Evolutionary conservation across 2,888 invertebrate species (phyloP), one percentile per base, ranked within the genome.

Genomic region (Diachrysia chrysitis): DNA sequence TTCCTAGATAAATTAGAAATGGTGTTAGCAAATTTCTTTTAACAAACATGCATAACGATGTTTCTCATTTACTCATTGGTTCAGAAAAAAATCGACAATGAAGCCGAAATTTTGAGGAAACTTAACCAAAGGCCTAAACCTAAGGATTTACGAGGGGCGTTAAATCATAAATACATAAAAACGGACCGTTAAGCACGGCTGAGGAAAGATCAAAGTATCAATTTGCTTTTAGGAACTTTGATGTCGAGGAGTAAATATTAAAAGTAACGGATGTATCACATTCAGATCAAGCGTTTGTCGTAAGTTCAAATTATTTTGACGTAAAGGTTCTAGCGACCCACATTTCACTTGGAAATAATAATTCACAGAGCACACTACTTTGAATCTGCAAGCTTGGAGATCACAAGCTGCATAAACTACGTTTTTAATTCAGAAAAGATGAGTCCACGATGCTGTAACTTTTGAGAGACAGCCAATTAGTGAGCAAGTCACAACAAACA

Each of bases 141-240:
- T 51, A 51, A 21, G 19, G 19, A 51, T 21, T 51, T 21, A 51
- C 21, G 48, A 21, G 21, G 4, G 48, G 19, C 21, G 21, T 51
- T 21, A 51, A 51, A 51, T 19, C 10, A 51, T 51, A 51, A 51
- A 51, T 10, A 51, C 48, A 51, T 21, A 21, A 51, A 51, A 12
- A 21, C 19, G 21, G 21, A 51, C 19, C 21, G 3, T 21, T 51
- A 19, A 51, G 48, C 21, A 12, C 12, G 12, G 48, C 10, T 12
- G 1, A 21, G 12, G 21, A 48, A 51, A 51, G 48, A 51, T 51
- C 48, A 51, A 51, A 51, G 48, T 51, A 21, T 19, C 12, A 12
- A 21, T 4, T 51, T 3, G 48, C 12, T 51, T 51, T 51, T 12
- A 21, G 10, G 19, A 21, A 21, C 48, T 14, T 2, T 21, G 17